Evolutionary conservation across 2,113 vertebrate species (phyloP), one percentile per base, ranked within the genome.

Genomic region (Sterrhoptilus dennistouni): DNA sequence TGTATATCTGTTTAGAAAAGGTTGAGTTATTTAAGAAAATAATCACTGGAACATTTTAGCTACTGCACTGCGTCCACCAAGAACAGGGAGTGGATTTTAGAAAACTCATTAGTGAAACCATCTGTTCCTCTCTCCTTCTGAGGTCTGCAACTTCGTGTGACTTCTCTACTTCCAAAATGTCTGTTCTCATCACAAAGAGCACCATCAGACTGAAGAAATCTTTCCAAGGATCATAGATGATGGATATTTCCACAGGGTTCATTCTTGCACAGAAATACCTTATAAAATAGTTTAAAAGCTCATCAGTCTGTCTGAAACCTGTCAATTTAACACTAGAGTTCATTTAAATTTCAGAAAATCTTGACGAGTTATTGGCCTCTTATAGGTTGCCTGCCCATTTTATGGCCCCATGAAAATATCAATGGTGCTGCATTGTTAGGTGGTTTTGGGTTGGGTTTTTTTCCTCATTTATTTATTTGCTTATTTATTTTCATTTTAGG

Each of bases 101-200:
- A 94, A 96, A 95, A 89, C 84, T 94, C 87, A 93, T 96, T 95
- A 95, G 70, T 77, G 95, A 94, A 96, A 68, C 91, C 87, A 95
- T 96, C 83, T 97, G 90, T 86, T 93, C 59, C 57, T 80, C 21
- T 84, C 88, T 75, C 66, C 77, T 87, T 81, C 60, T 45, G 63
- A 91, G 83, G 70, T 94, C 83, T 61, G 35, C 60, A 83, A 82
- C 83, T 89, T 97, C 76, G 25, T 91, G 84, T 83, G 89, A 92
- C 82, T 84, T 95, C 61, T 38, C 22, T 78, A 6, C 94, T 97
- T 97, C 71, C 66, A 81, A 91, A 90, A 52, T 47, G 35, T 25
- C 45, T 47, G 16, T 89, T 91, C 71, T 87, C 15, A 57, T 82
- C 3, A 5, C 54, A 82, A 86, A 77, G 72, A 85, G 57, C 47